Evolutionary conservation across 2,888 invertebrate genomes (phyloP), one percentile per base, ranked within the genome.

Genomic region (Parascotia fuliginaria): DNA sequence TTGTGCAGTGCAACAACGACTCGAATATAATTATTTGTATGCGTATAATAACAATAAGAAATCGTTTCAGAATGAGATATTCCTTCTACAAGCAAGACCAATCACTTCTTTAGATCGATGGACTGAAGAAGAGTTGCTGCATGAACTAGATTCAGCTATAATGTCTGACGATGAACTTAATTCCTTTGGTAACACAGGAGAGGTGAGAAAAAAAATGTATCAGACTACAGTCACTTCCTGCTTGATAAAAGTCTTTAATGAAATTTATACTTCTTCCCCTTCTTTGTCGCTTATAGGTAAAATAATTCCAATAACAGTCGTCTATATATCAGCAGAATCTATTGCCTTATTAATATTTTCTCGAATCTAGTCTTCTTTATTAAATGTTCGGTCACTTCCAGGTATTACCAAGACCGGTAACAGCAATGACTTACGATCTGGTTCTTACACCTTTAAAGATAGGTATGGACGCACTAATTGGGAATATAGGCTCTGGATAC

Each of bases 171-270:
- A 93, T n/a, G 95, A 95, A 54, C 81, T 94, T 0, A 77, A 93
- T 15, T 95, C 96, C 0, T 95, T 94, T 55, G 96, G 95, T 6
- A 97, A 97, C 75, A 93, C 95, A 0, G 96, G 96, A 81, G 97
- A 94, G 87, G 94, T 93, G 53, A 60, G 57, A 9, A 2, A 1
- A 6, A 15, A 3, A 36, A 34, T 24, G n/a, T n/a, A n/a, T n/a
- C n/a, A n/a, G n/a, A n/a, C n/a, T n/a, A n/a, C n/a, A n/a, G n/a
- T n/a, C n/a, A n/a, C n/a, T n/a, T n/a, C n/a, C n/a, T n/a, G n/a
- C n/a, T n/a, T n/a, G n/a, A n/a, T n/a, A n/a, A n/a, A n/a, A n/a
- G n/a, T n/a, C n/a, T n/a, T n/a, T n/a, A n/a, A n/a, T n/a, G n/a
- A n/a, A n/a, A n/a, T n/a, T n/a, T n/a, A n/a, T n/a, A n/a, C n/a